Evolutionary conservation across 2,888 invertebrate species (phyloP).

Genomic region (Cantharis rufa): DNA sequence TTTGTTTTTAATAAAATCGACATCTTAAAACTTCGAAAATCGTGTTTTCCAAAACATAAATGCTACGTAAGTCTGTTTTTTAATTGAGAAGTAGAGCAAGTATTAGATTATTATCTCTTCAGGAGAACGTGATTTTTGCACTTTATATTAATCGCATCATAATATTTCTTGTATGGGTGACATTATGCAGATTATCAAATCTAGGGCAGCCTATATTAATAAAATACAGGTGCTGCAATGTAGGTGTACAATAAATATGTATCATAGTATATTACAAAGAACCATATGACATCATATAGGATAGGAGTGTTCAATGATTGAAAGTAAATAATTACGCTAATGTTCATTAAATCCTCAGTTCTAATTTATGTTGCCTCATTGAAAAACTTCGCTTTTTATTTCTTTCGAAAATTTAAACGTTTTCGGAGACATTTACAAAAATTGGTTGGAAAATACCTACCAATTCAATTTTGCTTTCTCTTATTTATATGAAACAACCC

Average conservation of each 20-base stretch:
- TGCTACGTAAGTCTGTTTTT: background rate
- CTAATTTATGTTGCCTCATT: background rate
- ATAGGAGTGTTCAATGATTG: background rate
- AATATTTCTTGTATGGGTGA: background rate
- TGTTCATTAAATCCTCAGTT: background rate
- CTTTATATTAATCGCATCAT: background rate
- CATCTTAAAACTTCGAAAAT: background rate
- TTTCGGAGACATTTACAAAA: background rate
- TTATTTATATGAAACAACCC: background rate
- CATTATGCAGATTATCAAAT: background rate
- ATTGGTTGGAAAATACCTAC: background rate
- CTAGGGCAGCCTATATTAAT: background rate
- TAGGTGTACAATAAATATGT: background rate
- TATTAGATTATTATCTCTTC: background rate
- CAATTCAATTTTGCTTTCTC: background rate
- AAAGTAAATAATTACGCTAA: background rate
- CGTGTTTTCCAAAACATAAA: background rate
- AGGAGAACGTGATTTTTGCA: background rate
- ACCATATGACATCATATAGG: background rate
- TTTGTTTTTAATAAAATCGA: background rate
- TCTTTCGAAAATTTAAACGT: background rate
- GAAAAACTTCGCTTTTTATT: background rate
- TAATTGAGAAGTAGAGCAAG: background rate
- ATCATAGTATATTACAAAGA: background rate
- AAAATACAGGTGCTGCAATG: background rate